phyloP scores from a whole-genome alignment of 64 coral and sea anemone genomes.

The Pocillopora verrucosa region DNA sequence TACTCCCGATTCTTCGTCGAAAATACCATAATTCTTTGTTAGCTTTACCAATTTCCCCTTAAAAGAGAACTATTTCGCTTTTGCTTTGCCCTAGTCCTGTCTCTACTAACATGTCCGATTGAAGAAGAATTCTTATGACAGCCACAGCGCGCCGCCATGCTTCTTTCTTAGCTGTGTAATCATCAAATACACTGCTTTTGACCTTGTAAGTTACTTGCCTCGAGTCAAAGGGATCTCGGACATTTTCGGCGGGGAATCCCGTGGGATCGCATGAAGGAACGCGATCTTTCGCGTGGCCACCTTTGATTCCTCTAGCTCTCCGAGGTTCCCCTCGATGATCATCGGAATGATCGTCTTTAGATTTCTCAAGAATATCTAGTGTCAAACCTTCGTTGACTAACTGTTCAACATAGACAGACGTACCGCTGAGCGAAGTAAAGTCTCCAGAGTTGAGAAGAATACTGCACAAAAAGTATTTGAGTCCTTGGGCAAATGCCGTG shows the following conservation, averaged over 20 bases:
- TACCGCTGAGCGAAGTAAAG: background rate
- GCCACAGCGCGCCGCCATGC: slow-evolving; percentile 56
- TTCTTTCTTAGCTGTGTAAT: slow-evolving; percentile 47
- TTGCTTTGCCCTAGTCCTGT: background rate
- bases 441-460: slow-evolving; percentile 28
- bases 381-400: background rate
- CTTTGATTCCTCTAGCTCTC: background rate
- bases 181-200: slow-evolving; percentile 25
- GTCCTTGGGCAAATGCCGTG: slow-evolving; percentile 42
- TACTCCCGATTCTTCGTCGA: background rate
- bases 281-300: background rate
- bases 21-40: no score
- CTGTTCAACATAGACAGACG: slow-evolving; percentile 7
- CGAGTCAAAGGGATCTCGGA: background rate
- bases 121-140: slow-evolving; percentile 36
- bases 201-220: background rate
- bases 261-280: background rate
- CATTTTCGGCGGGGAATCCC: background rate
- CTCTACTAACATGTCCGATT: slow-evolving; percentile 38
- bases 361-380: background rate
- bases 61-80: slow-evolving; percentile 10
- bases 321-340: background rate
- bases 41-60: background rate
- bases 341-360: background rate
- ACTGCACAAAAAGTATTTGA: slow-evolving; percentile 35